Evolutionary conservation across 2,113 vertebrate species (phyloP).

Genomic region (Prolemur simus): DNA sequence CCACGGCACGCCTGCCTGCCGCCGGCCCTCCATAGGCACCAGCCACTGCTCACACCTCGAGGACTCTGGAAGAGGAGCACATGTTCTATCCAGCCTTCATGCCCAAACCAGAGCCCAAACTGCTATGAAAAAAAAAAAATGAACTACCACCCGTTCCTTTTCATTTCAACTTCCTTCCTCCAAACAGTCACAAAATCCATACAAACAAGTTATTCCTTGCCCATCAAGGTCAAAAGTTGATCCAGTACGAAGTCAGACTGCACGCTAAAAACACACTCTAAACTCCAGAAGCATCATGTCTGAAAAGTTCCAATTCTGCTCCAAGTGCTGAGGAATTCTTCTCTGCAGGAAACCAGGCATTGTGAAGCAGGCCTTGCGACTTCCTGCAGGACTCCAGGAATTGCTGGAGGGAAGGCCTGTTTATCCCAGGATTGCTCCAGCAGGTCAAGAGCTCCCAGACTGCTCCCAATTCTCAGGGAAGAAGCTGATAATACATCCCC

Average conservation of each 20-base stretch:
- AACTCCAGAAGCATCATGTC: neutral
- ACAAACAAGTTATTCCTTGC: slow-evolving; percentile 35
- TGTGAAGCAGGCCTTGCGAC: slow-evolving; percentile 67
- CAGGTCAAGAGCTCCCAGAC: neutral
- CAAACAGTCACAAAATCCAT: slow-evolving; percentile 25
- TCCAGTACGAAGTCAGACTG: slow-evolving; percentile 12
- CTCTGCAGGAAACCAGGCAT: slow-evolving; percentile 78
- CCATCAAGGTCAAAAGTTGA: slow-evolving; percentile 45
- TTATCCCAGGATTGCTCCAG: neutral
- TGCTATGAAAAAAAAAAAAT: neutral
- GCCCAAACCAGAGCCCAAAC: neutral
- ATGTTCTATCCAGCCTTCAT: neutral
- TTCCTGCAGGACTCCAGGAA: slow-evolving; percentile 74
- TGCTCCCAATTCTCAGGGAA: neutral
- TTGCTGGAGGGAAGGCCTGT: neutral
- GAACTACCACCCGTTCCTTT: neutral
- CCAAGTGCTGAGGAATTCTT: slow-evolving; percentile 60
- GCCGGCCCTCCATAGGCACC: neutral
- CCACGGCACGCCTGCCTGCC: neutral
- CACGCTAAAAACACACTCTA: neutral
- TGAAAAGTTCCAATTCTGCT: slow-evolving; percentile 43
- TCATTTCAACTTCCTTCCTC: neutral
- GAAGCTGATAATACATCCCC: neutral
- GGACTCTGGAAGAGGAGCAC: neutral
- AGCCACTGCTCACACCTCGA: neutral